Conservation (phyloP, 1,140 invertebrate genomes). For the Tetramorium alpestre region DNA sequence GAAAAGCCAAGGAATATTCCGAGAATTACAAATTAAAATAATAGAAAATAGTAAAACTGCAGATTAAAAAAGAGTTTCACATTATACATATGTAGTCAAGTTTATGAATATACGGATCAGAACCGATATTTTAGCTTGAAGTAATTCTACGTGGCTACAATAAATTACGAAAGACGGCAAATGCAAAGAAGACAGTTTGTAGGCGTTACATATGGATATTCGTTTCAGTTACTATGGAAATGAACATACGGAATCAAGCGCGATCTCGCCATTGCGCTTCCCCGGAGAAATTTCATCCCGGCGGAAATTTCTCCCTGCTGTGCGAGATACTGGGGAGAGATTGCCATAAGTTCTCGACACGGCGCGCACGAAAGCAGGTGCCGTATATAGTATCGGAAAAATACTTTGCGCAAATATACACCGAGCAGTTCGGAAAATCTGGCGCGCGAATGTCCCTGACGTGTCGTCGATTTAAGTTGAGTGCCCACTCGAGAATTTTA, state of each 20-base stretch:
- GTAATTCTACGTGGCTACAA: not conserved
- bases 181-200: not conserved
- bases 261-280: not conserved
- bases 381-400: slow-evolving; percentile 44
- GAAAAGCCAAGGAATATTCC: not conserved
- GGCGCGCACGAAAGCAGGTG: slow-evolving; percentile 3
- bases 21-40: not conserved
- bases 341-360: slow-evolving; percentile 34
- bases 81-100: not conserved
- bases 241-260: slow-evolving; percentile 9
- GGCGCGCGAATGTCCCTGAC: slow-evolving; percentile 47
- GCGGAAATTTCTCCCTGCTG: slow-evolving; percentile 13
- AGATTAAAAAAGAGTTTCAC: not conserved
- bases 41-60: not conserved
- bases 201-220: not conserved
- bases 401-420: slow-evolving; percentile 53
- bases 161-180: not conserved
- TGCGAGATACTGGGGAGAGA: slow-evolving; percentile 7
- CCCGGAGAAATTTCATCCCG: slow-evolving; percentile 22
- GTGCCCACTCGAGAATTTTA: slow-evolving; percentile 37
- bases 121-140: not conserved
- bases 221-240: slow-evolving; percentile 11
- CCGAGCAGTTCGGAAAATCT: slow-evolving; percentile 39
- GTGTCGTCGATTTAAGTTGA: slow-evolving; percentile 40
- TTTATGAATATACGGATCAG: not conserved